A percentile compares a stretch with the other conserved stretches of the same genome.
phyloP scores from a whole-genome alignment of 2,113 vertebrate genomes.

The Phrynocephalus versicolor region DNA sequence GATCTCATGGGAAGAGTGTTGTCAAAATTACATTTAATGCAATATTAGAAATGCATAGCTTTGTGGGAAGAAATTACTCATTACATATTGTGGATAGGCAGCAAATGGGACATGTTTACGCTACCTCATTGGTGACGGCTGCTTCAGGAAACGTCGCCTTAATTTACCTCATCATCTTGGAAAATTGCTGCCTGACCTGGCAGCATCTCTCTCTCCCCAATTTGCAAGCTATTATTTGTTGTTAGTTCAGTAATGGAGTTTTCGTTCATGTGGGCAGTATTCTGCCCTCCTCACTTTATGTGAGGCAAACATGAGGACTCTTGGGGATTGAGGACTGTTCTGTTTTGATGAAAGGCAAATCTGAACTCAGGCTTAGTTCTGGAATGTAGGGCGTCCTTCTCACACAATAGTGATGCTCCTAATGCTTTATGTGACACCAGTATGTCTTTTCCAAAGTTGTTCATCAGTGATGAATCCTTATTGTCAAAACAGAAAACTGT shows the following conservation, averaged over 20 bases:
- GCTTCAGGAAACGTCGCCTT: slow-evolving; percentile 17
- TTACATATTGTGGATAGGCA: neutral
- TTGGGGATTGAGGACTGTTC: accelerated
- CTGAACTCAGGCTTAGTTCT: neutral
- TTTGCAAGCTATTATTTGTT: slow-evolving; percentile 11
- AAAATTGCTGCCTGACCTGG: slow-evolving; percentile 25
- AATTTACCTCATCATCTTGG: neutral
- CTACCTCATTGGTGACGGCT: neutral
- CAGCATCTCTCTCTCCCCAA: neutral
- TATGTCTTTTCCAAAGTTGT: neutral
- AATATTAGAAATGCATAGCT: neutral
- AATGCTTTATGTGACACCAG: neutral
- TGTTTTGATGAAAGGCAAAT: accelerated
- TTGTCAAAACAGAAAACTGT: neutral
- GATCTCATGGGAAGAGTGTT: neutral
- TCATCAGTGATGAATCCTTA: neutral
- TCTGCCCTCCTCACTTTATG: neutral
- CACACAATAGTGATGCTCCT: neutral
- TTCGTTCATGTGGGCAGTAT: neutral
- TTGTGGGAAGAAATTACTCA: neutral
- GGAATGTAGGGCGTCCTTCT: neutral
- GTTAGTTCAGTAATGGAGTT: neutral
- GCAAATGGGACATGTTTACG: neutral
- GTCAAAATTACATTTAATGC: neutral
- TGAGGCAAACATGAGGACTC: neutral